These are phyloP conservation scores for Holacanthella duospinosa DNA, from an alignment of 2,888 invertebrate species.

Conservation along the genomic window DNA sequence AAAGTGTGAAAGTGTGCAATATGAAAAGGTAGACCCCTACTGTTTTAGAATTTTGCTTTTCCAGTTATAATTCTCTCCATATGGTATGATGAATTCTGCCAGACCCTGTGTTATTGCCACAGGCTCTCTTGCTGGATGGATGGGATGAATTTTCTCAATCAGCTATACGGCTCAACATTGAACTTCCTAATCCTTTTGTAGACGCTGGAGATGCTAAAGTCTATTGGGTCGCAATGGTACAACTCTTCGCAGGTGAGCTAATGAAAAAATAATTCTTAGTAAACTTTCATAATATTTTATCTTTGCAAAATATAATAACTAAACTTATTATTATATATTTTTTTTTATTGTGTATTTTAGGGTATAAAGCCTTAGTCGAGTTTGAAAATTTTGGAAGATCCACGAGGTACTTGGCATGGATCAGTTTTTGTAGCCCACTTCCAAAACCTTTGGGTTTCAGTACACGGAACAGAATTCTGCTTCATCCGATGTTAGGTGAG, in stretches of 20 bases:
- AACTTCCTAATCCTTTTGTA: neutral
- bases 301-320: too few relatives aligned
- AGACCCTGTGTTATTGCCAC: too few relatives aligned
- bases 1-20: neutral
- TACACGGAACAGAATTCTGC: neutral
- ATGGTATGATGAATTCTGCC: too few relatives aligned
- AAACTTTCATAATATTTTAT: too few relatives aligned
- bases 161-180: neutral
- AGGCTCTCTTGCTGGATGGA: slow-evolving; percentile 3
- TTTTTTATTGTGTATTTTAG: neutral
- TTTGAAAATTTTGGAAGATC: neutral
- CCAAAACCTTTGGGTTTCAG: slow-evolving; percentile 1
- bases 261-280: neutral
- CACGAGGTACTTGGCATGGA: neutral
- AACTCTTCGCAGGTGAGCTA: neutral
- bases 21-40: neutral
- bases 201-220: neutral
- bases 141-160: neutral
- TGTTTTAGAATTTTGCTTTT: neutral
- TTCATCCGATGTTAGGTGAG: neutral
- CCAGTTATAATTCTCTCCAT: neutral
- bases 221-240: neutral
- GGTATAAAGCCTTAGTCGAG: neutral
- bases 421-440: neutral
- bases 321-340: too few relatives aligned